Evolutionary conservation across 2,888 invertebrate genomes (phyloP).

Genomic region (Polyommatus iphigenia): DNA sequence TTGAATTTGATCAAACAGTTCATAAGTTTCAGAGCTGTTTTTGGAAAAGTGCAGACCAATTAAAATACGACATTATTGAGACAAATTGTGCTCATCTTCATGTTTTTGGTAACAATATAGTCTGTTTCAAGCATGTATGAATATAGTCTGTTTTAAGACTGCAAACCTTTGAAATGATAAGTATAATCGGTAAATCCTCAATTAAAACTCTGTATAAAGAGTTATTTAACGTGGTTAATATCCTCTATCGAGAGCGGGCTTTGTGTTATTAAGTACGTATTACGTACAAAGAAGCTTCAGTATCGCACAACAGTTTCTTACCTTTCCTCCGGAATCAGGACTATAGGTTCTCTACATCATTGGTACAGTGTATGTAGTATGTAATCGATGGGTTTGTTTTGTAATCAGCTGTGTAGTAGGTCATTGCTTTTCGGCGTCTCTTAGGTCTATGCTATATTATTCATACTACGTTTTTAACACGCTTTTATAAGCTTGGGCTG

Average conservation of each 20-base stretch:
- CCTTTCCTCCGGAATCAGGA: neutral
- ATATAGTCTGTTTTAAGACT: too few species aligned
- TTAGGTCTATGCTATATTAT: too few species aligned
- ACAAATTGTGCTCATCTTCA: too few species aligned
- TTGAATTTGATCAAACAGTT: too few species aligned
- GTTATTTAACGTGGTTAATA: neutral
- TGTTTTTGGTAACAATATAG: too few species aligned
- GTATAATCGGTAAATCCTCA: neutral
- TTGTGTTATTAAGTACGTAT: neutral
- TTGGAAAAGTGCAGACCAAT: too few species aligned
- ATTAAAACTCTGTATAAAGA: neutral
- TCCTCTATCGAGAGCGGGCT: neutral
- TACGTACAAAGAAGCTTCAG: neutral
- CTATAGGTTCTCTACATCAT: neutral
- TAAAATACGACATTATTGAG: too few species aligned
- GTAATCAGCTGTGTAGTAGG: neutral
- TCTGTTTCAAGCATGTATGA: too few species aligned
- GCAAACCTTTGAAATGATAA: neutral
- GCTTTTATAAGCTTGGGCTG: too few species aligned
- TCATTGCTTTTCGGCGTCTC: neutral
- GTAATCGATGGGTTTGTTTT: neutral
- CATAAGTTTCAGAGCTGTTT: too few species aligned
- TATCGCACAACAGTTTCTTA: neutral
- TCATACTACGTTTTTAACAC: neutral
- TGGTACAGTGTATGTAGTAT: neutral